Base-by-base conservation (phyloP, 2,113 vertebrate species). In the Gavialis gangeticus region DNA sequence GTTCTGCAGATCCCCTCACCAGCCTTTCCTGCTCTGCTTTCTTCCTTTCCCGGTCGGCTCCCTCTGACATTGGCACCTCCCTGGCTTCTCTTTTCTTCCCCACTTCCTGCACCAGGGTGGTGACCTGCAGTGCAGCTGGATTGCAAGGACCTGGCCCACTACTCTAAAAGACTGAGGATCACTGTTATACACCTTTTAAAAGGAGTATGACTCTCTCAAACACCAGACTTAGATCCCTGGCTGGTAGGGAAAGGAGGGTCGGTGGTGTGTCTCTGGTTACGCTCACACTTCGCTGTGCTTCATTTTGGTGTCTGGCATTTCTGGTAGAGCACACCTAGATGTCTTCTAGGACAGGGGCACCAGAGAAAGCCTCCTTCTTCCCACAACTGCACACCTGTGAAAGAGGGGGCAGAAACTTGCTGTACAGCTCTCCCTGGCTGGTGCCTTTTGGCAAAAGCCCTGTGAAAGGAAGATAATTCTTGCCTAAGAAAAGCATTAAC, bases 211-310 rank as follows among this genome's bases (percentile, higher is more conserved):
- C 67, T 37, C 22, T 21, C 12, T 37, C 12, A 71, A 46, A 34
- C 69, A 46, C 5, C 46, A 46, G 46, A 46, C 6, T 46, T 37
- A 37, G 30, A 21, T 30, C 69, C 34, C 67, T 34, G 22, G 67
- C 34, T 37, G 30, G 17, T 71, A 6, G 34, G 67, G 30, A 18
- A 34, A 69, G 17, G n/a, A n/a, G 64, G 37, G 6, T 46, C 64
- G 4, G 12, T 7, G 15, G 15, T 12, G 27, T 9, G 15, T 3
- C 27, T 16, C n/a, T 0, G 0, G 27, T 24, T 67, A 67, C 28
- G 25, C 37, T 30, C 17, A 27, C 12, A 78, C 18, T 12, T 12
- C 22, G 10, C 18, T 8, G 14, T 19, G 28, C 19, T 25, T 63
- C 22, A 2, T 28, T 57, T 9, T 46, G 17, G 19, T 27, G 28